These are phyloP conservation scores for Stictocephala bisonia DNA, from an alignment of 2,888 invertebrate species.

Conservation along the genomic window DNA sequence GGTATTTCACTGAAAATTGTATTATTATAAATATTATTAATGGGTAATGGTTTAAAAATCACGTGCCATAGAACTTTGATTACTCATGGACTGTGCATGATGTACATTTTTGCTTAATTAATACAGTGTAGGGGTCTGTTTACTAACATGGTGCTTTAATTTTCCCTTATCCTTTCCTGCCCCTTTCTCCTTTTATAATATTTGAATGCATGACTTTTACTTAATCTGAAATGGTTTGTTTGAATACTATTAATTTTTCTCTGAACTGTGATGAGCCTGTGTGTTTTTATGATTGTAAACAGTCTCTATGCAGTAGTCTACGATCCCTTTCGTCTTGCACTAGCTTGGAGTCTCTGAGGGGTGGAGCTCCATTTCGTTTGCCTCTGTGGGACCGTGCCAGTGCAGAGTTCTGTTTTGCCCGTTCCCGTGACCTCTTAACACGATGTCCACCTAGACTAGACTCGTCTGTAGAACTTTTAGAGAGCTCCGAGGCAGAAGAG, in stretches of 20 bases:
- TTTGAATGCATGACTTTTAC: conserved; percentile 26
- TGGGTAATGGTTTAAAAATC: too few species aligned
- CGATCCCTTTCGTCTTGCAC: conserved; percentile 66
- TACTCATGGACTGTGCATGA: conserved; percentile 88
- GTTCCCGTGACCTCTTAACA: conserved; percentile 75
- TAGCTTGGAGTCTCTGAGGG: conserved; percentile 66
- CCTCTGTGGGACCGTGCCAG: conserved; percentile 80
- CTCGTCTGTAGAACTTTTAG: conserved; percentile 52
- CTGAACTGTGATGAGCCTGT: neutral
- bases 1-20: too few species aligned
- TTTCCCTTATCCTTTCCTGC: conserved; percentile 47
- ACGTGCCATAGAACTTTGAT: too few species aligned
- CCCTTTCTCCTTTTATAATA: conserved; percentile 34
- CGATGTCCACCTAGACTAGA: conserved; percentile 56
- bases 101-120: conserved; percentile 76
- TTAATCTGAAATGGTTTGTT: neutral
- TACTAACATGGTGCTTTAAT: conserved; percentile 47
- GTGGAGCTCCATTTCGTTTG: conserved; percentile 67
- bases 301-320: conserved; percentile 66
- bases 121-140: conserved; percentile 43
- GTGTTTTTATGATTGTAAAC: conserved; percentile 41
- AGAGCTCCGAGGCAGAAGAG: conserved; percentile 48
- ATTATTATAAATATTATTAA: too few species aligned
- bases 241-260: conserved; percentile 1
- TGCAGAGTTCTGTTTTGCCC: conserved; percentile 79